A percentile compares a stretch with the other conserved stretches of the same genome.
These are phyloP conservation scores for Scomber japonicus DNA, from an alignment of 2,113 vertebrate genomes.

Conservation along the genomic window DNA sequence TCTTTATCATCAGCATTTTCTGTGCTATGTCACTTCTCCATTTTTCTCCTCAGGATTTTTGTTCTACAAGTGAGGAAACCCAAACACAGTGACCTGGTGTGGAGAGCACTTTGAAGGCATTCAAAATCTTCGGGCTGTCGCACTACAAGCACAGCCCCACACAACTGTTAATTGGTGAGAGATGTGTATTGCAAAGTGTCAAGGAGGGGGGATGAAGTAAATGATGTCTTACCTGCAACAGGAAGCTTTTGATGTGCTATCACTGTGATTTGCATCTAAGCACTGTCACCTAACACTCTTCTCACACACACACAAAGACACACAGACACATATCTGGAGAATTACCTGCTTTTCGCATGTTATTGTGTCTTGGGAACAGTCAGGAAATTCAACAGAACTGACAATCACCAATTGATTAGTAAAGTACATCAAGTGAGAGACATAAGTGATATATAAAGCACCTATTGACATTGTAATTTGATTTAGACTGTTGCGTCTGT, in stretches of 20 bases:
- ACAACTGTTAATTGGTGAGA: conserved; percentile 50
- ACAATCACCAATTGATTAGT: conserved; percentile 53
- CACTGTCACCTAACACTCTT: conserved; percentile 18
- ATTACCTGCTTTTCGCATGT: conserved; percentile 40
- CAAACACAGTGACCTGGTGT: conserved; percentile 28
- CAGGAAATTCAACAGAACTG: conserved; percentile 38
- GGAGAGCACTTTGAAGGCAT: conserved; percentile 43
- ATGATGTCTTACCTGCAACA: conserved; percentile 62
- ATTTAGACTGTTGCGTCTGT: conserved; percentile 19
- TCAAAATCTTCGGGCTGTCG: conserved; percentile 22
- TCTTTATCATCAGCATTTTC: neutral
- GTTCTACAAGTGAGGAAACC: neutral
- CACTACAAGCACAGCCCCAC: conserved; percentile 7
- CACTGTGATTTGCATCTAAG: conserved; percentile 61
- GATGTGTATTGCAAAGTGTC: conserved; percentile 68
- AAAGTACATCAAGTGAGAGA: conserved; percentile 36
- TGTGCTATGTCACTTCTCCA: neutral
- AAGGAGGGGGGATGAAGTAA: conserved; percentile 6
- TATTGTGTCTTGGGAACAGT: conserved; percentile 32
- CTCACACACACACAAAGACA: conserved; percentile 10
- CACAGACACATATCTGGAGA: conserved; percentile 33
- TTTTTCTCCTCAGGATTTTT: neutral
- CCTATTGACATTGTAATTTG: conserved; percentile 36
- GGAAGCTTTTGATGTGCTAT: conserved; percentile 71
- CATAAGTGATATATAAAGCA: conserved; percentile 19